Evolutionary conservation across 2,797 vertebrate genomes (phyloP).

Genomic region (Bovichtus diacanthus): DNA sequence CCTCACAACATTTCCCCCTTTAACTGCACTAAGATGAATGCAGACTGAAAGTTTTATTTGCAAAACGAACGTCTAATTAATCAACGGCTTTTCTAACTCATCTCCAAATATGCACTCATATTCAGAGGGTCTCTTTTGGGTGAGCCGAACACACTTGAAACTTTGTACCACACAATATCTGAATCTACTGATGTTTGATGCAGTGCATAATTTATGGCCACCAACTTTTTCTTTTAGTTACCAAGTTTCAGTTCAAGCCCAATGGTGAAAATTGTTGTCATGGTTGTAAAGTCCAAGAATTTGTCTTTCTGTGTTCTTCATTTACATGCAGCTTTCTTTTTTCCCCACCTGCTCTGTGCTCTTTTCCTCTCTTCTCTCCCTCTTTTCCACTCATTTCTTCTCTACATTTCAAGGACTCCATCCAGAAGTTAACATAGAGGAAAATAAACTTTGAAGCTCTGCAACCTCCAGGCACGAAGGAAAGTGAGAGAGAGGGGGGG

Average conservation of each 20-base stretch:
- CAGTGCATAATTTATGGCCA: not conserved
- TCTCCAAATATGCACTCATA: not conserved
- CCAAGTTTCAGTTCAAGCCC: not conserved
- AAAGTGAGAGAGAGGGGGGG: constrained; percentile 58
- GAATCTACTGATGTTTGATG: not conserved
- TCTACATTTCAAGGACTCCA: constrained; percentile 74
- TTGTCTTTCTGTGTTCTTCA: constrained; percentile 23
- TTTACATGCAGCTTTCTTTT: constrained; percentile 17
- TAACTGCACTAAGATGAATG: not conserved
- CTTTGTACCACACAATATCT: not conserved
- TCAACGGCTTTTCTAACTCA: not conserved
- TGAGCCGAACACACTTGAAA: not conserved
- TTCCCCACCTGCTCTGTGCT: constrained; percentile 2
- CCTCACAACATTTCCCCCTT: not conserved
- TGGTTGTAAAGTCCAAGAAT: constrained; percentile 30
- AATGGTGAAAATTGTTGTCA: not conserved
- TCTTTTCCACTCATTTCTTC: constrained; percentile 35
- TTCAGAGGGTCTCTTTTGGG: not conserved
- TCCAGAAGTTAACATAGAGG: constrained; percentile 70
- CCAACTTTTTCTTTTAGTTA: not conserved
- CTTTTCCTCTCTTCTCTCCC: constrained; percentile 35
- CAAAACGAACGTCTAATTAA: not conserved
- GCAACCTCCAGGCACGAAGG: constrained; percentile 83
- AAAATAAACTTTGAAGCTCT: constrained; percentile 85
- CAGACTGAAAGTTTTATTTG: not conserved